Base-by-base conservation (phyloP, 2,113 vertebrate genomes). In the Acanthisitta chloris region DNA sequence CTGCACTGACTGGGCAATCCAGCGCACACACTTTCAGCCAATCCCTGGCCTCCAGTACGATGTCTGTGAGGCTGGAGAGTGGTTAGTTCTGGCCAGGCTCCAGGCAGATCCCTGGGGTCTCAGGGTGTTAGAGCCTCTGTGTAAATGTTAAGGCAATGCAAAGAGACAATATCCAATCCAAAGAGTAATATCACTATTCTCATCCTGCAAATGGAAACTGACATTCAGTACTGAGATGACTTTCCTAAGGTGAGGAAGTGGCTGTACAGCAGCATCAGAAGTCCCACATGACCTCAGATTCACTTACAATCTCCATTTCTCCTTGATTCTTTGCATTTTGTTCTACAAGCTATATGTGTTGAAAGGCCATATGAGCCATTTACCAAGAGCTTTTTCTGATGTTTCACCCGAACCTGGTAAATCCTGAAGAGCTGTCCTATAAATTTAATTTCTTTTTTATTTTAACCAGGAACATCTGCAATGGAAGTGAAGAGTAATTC, bases 1-100 rank as follows among this genome's bases (percentile, higher is more conserved):
- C 33, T 64, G n/a, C 20, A 34, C 8, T 48, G 82, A 42, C 20
- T 0, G 9, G 29, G 14, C 17, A 55, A 20, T 26, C 38, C n/a
- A 55, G 14, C 29, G 33, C 1, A 0, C 14, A 34, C 31, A 3
- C 7, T 82, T 26, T 55, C 55, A 78, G 61, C 12, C 16, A 14
- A 6, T 2, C 17, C 25, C 42, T 73, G 48, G 14, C 17, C 21
- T 25, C 26, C 31, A 18, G 40, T 18, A 24, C 0, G 0, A 48
- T 12, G 7, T 64, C 48, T 58, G 38, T 5, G 11, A 55, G 42
- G n/a, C 33, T 81, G 40, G 26, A 43, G 42, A 48, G 55, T 31
- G 48, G 11, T 85, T 84, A 52, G 77, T 58, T 59, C 64, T 86
- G 86, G 71, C 65, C 46, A 74, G 43, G 55, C 18, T 91, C 51